Conservation (phyloP, 2,113 vertebrate genomes). For the Amphiprion ocellaris region DNA sequence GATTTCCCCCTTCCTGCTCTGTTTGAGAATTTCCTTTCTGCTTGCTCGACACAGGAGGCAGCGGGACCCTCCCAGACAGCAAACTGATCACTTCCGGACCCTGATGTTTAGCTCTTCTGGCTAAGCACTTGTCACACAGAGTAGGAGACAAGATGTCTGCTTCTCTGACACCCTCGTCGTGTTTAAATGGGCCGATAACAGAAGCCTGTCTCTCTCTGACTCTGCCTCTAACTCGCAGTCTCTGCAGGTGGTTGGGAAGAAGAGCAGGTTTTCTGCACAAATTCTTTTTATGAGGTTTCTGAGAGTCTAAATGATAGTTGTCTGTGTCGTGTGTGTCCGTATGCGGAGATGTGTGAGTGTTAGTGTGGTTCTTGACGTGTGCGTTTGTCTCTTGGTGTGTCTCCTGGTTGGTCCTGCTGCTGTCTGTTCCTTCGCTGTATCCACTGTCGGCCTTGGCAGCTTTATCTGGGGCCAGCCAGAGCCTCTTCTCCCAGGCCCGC, state of each 20-base stretch:
- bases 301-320: conserved; percentile 13
- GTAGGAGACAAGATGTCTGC: conserved; percentile 22
- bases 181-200: conserved; percentile 53
- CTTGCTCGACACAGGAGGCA: conserved; percentile 75
- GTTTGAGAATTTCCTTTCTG: conserved; percentile 38
- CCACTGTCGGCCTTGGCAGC: conserved; percentile 85
- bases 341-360: conserved; percentile 13
- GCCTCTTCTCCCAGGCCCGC: conserved; percentile 85
- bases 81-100: conserved; percentile 20
- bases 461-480: conserved; percentile 81
- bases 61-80: conserved; percentile 57
- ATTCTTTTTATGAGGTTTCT: conserved; percentile 53
- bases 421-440: conserved; percentile 74
- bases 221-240: conserved; percentile 55
- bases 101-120: conserved; percentile 41
- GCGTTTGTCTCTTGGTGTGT: conserved; percentile 13
- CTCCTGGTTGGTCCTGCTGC: conserved; percentile 29
- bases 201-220: conserved; percentile 48
- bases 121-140: conserved; percentile 75
- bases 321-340: conserved; percentile 11
- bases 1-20: conserved; percentile 42
- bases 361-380: conserved; percentile 29
- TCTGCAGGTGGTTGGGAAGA: conserved; percentile 80
- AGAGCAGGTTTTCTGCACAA: conserved; percentile 58
- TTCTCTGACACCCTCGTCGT: conserved; percentile 30